Evolutionary conservation across 2,113 vertebrate genomes (phyloP), one percentile per base, ranked within the genome.

Genomic region (Steatornis caripensis): DNA sequence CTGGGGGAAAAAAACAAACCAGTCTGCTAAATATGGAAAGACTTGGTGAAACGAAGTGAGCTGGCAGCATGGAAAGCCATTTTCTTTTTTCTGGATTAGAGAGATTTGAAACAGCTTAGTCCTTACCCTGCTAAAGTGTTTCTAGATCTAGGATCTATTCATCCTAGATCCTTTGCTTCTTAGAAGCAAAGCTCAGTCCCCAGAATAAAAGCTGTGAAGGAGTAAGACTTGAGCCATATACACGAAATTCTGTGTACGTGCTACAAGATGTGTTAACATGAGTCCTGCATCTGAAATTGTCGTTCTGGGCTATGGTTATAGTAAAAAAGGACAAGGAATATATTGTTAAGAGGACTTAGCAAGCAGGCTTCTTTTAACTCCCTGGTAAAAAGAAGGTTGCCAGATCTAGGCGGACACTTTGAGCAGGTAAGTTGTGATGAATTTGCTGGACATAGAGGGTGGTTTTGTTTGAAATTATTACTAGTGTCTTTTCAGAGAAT

Each of bases 161-260:
- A 7, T 92, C 30, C 45, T 77, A 46, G 29, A 70, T 64, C 8
- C 15, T 68, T 58, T 89, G 16, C 58, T 74, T 20, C 36, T 89
- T 70, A 69, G 68, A 84, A 77, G 23, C 10, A 43, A 77, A 92
- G 30, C 9, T 60, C 14, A 55, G 11, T 46, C 21, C 29, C 7
- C 13, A 65, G 37, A 84, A 84, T 32, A 80, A 86, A 82, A 71
- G 12, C 29, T 49, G 7, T 70, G 49, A 79, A 74, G 32, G 22
- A 37, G 21, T 66, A 80, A 92, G 69, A 37, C 8, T 21, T 65
- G 29, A 55, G 16, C 10, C 6, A 1, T 46, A 6, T 37, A 16
- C 9, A 6, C 58, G 65, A 66, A 85, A 37, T 26, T 49, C 3
- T 10, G 10, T 34, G 11, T 74, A 34, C 0, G 0, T 61, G 15